Percentiles rank a stretch among this genome's conserved stretches.
These are phyloP conservation scores for Neomonachus schauinslandi DNA, from an alignment of 2,113 vertebrate species.

Conservation along the genomic window DNA sequence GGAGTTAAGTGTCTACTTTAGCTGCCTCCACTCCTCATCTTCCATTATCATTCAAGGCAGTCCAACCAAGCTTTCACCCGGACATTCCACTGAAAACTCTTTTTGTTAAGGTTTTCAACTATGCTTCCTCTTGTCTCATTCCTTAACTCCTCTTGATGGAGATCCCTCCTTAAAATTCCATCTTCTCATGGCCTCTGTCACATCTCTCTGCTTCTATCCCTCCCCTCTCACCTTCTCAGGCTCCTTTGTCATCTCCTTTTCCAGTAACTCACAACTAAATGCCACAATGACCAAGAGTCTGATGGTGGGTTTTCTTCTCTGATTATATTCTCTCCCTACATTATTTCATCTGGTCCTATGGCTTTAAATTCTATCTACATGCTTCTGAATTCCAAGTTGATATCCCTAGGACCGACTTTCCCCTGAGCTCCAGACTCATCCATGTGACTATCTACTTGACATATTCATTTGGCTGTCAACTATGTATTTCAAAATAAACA, in stretches of 20 bases:
- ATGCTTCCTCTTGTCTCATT: not conserved
- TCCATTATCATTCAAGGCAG: not conserved
- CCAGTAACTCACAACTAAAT: not conserved
- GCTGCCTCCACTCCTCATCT: not conserved
- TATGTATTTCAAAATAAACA: slow-evolving; percentile 8
- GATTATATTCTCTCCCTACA: not conserved
- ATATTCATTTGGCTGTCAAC: not conserved
- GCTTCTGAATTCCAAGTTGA: not conserved
- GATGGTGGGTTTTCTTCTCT: not conserved
- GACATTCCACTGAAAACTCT: not conserved
- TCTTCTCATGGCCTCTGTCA: not conserved
- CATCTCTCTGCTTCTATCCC: not conserved
- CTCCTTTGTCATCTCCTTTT: not conserved
- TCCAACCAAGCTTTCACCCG: not conserved
- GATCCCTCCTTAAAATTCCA: not conserved
- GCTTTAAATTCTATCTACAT: not conserved
- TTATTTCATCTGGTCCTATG: not conserved
- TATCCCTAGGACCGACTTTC: not conserved
- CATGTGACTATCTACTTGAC: not conserved
- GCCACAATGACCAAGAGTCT: not conserved
- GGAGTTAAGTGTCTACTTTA: not conserved
- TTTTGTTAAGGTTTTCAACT: not conserved
- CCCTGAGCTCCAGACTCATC: not conserved
- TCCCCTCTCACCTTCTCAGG: not conserved
- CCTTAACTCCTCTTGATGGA: not conserved